Evolutionary conservation across 1,140 invertebrate species (phyloP).

Genomic region (Bombus haemorrhoidalis): DNA sequence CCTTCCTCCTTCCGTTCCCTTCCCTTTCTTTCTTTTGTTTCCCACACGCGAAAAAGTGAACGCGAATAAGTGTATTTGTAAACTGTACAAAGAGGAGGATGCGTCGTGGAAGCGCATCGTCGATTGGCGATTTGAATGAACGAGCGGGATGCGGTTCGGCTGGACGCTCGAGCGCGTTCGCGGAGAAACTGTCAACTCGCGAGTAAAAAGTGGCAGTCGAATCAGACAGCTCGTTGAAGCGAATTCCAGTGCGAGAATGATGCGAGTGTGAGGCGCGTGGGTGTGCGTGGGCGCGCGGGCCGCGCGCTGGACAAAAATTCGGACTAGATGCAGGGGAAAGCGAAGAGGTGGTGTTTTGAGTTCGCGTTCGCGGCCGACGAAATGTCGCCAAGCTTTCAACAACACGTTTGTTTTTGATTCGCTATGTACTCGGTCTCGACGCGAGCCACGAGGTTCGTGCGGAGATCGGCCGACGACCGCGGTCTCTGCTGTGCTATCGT

Average conservation of each 20-base stretch:
- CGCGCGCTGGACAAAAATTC: background rate
- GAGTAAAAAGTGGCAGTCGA: conserved; percentile 44
- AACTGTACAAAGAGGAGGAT: background rate
- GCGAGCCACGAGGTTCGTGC: background rate
- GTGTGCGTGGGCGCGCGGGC: too few relatives aligned
- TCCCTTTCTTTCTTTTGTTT: too few relatives aligned
- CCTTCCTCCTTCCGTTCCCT: background rate
- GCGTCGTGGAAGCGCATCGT: too few relatives aligned
- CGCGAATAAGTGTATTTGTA: background rate
- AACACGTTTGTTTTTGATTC: conserved; percentile 9
- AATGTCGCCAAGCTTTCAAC: background rate
- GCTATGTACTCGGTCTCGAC: background rate
- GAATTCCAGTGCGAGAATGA: conserved; percentile 5
- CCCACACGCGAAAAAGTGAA: too few relatives aligned
- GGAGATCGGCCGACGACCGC: conserved; percentile 38
- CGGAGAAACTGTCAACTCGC: conserved; percentile 13
- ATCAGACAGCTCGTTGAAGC: conserved; percentile 17
- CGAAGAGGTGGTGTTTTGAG: background rate
- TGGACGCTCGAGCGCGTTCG: background rate
- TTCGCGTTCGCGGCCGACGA: background rate
- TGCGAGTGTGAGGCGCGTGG: background rate
- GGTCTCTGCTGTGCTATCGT: background rate
- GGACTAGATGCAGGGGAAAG: background rate
- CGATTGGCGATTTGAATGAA: too few relatives aligned
- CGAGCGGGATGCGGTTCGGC: background rate